These are phyloP conservation scores for Eupeodes latifasciatus DNA, from an alignment of 2,888 invertebrate species.

Conservation along the genomic window DNA sequence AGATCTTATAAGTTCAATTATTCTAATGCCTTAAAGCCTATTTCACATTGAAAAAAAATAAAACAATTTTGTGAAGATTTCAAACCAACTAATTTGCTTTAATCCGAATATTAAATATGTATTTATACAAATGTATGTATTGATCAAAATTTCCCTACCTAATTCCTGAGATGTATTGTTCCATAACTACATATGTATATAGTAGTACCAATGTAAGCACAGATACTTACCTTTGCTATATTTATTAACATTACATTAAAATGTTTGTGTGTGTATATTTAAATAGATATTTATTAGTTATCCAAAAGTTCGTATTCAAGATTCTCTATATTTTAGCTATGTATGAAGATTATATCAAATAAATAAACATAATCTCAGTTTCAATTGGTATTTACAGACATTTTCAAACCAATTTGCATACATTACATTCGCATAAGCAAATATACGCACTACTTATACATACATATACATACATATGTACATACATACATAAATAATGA, in stretches of 20 bases:
- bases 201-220: no score
- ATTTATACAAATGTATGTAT: no score
- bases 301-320: slow-evolving; percentile 26
- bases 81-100: no score
- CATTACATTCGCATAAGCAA: slow-evolving; percentile 57
- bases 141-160: no score
- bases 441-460: slow-evolving; percentile 12
- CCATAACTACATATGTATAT: no score
- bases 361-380: slow-evolving; percentile 64
- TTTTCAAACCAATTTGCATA: slow-evolving; percentile 68
- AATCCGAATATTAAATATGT: no score
- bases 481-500: neutral
- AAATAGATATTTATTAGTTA: neutral
- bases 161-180: no score
- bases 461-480: neutral
- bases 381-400: slow-evolving; percentile 62
- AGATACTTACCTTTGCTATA: no score
- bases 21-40: no score
- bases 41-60: no score
- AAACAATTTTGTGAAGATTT: no score
- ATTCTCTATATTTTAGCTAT: neutral
- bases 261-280: neutral
- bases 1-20: no score
- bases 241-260: neutral
- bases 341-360: neutral